Base-by-base conservation (phyloP, 2,888 invertebrate genomes). In the Hydrotaea diabolus region DNA sequence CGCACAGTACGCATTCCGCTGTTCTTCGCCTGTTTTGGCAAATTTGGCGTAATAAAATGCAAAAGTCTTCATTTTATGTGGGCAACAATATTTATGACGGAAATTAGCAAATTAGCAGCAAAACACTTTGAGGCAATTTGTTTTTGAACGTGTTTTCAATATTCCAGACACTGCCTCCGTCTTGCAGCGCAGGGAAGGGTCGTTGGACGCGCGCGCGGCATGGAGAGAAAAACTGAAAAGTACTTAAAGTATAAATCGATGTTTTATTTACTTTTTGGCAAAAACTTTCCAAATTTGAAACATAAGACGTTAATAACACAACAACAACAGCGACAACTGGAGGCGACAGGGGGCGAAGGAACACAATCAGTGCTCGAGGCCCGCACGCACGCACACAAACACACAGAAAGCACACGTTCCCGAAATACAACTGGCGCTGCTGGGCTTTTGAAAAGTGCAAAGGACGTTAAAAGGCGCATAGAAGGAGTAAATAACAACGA, bases 41-140 rank as follows among this genome's bases (percentile, higher is more conserved):
- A 31, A 53, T 55, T 71, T 11, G 64, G 15, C 21, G 39, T 46
- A 69, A 69, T 69, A 69, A 59, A 76, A 81, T 72, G 71, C 80
- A 78, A 69, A 69, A 69, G n/a, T 46, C 69, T 69, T 46, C 5
- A 46, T 7, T 69, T 21, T 43, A 46, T 46, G 69, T 46, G 46
- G 43, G 69, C 74, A 21, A 57, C 77, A 81, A 75, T 78, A 81
- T 76, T 81, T 81, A 84, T 84, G 75, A 81, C 46, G 57, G n/a
- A 76, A 81, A 81, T 73, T 84, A 69, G 72, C 72, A 81, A 84
- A 81, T 81, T 84, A 84, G 75, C 71, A 36, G 55, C 21, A 15
- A 77, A 69, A 69, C 64, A 36, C 21, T 81, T 73, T 78, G 69
- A 57, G 66, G 36, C 53, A 76, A 76, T 53, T 73, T 73, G 57